These are phyloP conservation scores for Nerophis ophidion DNA, from an alignment of 2,113 vertebrate genomes.

Conservation along the genomic window DNA sequence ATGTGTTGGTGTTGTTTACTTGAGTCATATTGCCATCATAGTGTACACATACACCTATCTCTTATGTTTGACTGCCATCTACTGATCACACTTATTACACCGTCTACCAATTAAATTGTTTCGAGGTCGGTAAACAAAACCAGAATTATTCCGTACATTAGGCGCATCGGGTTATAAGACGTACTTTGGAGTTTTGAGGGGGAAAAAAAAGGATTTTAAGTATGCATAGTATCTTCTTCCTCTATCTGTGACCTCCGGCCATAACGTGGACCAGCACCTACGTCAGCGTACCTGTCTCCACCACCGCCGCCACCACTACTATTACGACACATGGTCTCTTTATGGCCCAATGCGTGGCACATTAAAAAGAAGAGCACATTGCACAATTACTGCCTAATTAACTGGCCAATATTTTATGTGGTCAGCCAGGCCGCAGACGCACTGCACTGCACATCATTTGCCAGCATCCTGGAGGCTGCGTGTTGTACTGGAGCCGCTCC, in stretches of 20 bases:
- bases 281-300: constrained; percentile 20
- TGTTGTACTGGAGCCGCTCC: constrained; percentile 41
- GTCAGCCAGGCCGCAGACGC: constrained; percentile 53
- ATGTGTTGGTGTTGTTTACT: too few species aligned
- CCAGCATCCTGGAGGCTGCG: constrained; percentile 49
- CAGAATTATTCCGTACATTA: too few species aligned
- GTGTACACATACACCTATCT: too few species aligned
- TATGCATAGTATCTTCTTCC: too few species aligned
- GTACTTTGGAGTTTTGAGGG: too few species aligned
- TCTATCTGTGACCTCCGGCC: constrained; percentile 37
- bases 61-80: too few species aligned
- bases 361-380: constrained; percentile 58
- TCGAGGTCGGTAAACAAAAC: too few species aligned
- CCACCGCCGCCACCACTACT: constrained; percentile 10
- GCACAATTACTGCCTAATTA: constrained; percentile 68
- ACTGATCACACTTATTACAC: too few species aligned
- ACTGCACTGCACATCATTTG: constrained; percentile 56
- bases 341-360: constrained; percentile 55
- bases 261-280: constrained; percentile 20
- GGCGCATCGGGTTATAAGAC: too few species aligned
- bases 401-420: constrained; percentile 63
- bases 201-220: too few species aligned
- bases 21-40: too few species aligned
- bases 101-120: too few species aligned
- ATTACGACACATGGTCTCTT: constrained; percentile 39